Conservation (phyloP, 2,888 invertebrate genomes). For the Plebejus argus region DNA sequence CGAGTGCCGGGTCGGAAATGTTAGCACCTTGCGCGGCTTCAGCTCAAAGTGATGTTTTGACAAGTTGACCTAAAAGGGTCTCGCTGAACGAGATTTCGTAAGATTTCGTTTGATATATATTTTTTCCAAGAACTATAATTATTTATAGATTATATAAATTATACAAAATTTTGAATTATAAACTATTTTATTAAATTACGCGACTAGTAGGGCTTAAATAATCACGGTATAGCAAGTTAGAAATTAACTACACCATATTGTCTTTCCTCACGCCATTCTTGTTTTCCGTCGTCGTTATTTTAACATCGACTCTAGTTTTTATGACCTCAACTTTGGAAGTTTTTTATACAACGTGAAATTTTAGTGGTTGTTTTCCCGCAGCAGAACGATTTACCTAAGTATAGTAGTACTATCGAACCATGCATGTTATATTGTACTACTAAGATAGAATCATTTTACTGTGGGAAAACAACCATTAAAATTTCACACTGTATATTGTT, state of each 20-base stretch:
- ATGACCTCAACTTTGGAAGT: background rate
- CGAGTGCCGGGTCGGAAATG: background rate
- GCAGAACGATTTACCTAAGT: no score
- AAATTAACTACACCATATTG: background rate
- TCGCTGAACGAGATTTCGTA: background rate
- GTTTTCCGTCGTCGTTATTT: background rate
- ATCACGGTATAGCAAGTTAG: background rate
- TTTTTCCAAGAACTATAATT: no score
- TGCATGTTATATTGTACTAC: no score
- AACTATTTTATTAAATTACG: no score
- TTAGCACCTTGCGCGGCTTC: background rate
- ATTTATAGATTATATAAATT: no score
- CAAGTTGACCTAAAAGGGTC: background rate
- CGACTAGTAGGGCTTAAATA: background rate
- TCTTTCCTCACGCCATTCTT: background rate
- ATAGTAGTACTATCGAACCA: no score
- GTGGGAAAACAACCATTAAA: no score
- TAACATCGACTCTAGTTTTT: background rate
- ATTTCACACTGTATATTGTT: no score
- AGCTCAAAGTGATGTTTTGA: background rate
- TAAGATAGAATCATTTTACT: no score
- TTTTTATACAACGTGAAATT: no score
- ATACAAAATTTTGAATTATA: no score
- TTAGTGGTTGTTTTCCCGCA: no score
- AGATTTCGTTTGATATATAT: background rate